These are phyloP conservation scores for Ambastaia sidthimunki DNA, from an alignment of 2,797 vertebrate genomes.

Conservation along the genomic window DNA sequence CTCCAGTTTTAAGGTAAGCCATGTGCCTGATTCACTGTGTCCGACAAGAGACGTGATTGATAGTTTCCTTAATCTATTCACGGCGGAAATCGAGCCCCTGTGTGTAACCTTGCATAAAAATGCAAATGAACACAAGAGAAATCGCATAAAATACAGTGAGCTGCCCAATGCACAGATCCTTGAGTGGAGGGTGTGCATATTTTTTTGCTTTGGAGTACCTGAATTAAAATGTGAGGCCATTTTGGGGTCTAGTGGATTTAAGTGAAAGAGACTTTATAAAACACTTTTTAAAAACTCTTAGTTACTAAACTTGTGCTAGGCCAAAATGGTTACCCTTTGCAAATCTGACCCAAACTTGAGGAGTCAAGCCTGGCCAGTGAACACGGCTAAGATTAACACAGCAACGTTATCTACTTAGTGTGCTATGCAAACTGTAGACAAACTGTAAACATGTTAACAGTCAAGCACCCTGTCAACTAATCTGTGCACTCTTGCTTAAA, in stretches of 20 bases:
- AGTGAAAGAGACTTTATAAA: constrained; percentile 53
- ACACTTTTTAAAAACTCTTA: neutral
- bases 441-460: neutral
- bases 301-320: neutral
- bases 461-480: neutral
- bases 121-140: constrained; percentile 77
- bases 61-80: constrained; percentile 81
- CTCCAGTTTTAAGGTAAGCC: constrained; percentile 69
- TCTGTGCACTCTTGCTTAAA: neutral
- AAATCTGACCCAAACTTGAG: neutral
- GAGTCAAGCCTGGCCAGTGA: constrained; percentile 1
- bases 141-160: constrained; percentile 69
- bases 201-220: constrained; percentile 71
- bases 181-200: constrained; percentile 79
- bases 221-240: constrained; percentile 68
- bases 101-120: constrained; percentile 82
- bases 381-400: neutral
- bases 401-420: neutral
- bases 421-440: neutral
- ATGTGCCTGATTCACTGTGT: constrained; percentile 71
- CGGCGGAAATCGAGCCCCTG: constrained; percentile 75
- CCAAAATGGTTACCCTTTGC: constrained; percentile 4
- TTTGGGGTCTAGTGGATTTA: constrained; percentile 68
- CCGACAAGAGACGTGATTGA: constrained; percentile 76
- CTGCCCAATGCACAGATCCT: constrained; percentile 70